Conservation (phyloP, 1,140 invertebrate genomes). For the Drosophila sproati region DNA sequence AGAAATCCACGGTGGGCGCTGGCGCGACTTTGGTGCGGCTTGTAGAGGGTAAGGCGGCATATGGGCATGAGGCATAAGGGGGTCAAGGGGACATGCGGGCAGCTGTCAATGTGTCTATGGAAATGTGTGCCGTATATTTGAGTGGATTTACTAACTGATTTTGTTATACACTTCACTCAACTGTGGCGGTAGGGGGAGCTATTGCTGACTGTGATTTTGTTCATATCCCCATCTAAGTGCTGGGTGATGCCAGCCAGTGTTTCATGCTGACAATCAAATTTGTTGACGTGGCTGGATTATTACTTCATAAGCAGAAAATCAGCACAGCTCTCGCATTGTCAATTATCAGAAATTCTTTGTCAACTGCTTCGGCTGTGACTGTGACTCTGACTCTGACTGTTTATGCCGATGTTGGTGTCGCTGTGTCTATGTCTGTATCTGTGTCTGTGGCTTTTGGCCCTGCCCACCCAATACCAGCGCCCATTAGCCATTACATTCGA, state of each 20-base stretch:
- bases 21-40: conserved; percentile 22
- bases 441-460: conserved; percentile 1
- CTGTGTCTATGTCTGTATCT: background rate
- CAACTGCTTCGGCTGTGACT: conserved; percentile 35
- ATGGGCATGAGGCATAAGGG: conserved; percentile 7
- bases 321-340: conserved; percentile 60
- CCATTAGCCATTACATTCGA: conserved; percentile 77
- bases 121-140: conserved; percentile 77
- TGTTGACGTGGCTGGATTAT: conserved; percentile 82
- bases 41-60: conserved; percentile 4
- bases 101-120: conserved; percentile 82
- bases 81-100: conserved; percentile 58
- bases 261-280: conserved; percentile 79
- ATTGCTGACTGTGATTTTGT: conserved; percentile 66
- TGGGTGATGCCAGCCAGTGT: conserved; percentile 33
- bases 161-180: conserved; percentile 61
- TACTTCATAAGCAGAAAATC: conserved; percentile 81
- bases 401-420: background rate
- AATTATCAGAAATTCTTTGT: conserved; percentile 78
- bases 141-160: conserved; percentile 83
- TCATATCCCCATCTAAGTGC: conserved; percentile 28
- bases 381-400: background rate
- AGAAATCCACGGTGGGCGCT: conserved; percentile 32
- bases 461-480: conserved; percentile 57
- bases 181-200: conserved; percentile 21